Conservation (phyloP, 2,888 invertebrate genomes). For the Euzetes globulus region DNA sequence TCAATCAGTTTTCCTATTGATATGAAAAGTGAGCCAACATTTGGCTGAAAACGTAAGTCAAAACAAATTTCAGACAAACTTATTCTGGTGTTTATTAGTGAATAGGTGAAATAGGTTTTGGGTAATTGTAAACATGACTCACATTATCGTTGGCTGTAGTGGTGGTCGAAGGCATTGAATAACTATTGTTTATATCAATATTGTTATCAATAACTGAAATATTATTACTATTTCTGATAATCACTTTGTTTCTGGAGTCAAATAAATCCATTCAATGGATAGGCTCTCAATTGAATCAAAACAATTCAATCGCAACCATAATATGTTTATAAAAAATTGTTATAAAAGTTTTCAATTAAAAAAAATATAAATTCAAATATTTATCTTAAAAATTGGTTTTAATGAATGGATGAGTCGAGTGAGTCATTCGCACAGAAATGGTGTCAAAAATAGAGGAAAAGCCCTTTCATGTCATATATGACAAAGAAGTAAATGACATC, state of each 20-base stretch:
- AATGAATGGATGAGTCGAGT: not conserved
- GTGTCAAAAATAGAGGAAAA: constrained; percentile 24
- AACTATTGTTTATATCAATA: constrained; percentile 8
- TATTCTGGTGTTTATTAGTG: not conserved
- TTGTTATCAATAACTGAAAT: not conserved
- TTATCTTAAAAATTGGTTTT: not conserved
- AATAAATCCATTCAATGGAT: constrained; percentile 17
- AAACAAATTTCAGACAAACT: not conserved
- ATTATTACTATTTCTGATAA: not conserved
- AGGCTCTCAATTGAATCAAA: not conserved
- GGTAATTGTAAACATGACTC: not conserved
- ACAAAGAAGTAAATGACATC: constrained; percentile 27
- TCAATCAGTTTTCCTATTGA: too few species aligned
- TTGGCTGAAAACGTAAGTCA: not conserved
- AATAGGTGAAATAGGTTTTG: too few species aligned
- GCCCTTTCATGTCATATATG: constrained; percentile 25
- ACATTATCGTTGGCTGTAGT: constrained; percentile 7
- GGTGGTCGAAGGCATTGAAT: constrained; percentile 21
- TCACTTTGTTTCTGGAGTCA: not conserved
- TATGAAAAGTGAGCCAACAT: too few species aligned
- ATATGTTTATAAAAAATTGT: not conserved
- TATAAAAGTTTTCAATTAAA: not conserved
- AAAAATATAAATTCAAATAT: not conserved
- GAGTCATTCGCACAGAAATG: constrained; percentile 19
- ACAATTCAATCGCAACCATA: not conserved